These are phyloP conservation scores for Xanthostigma xanthostigma DNA, from an alignment of 2,888 invertebrate genomes.

Conservation along the genomic window DNA sequence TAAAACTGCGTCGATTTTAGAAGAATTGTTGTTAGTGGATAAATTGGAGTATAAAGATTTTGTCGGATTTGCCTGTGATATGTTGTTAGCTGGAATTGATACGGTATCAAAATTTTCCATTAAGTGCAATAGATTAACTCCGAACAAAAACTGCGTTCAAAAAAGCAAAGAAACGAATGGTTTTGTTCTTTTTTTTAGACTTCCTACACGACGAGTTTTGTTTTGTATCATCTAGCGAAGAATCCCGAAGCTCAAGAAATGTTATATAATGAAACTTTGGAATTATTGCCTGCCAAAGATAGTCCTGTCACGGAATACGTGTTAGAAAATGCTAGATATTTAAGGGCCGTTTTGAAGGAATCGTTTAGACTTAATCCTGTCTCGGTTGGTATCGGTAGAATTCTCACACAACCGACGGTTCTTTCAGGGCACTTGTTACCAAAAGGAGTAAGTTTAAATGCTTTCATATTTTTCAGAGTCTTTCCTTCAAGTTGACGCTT, in stretches of 20 bases:
- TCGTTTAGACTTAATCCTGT: slow-evolving; percentile 68
- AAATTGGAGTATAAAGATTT: slow-evolving; percentile 62
- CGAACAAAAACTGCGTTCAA: background rate
- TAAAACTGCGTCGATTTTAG: slow-evolving; percentile 13
- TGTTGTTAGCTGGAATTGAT: slow-evolving; percentile 73
- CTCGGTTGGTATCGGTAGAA: slow-evolving; percentile 66
- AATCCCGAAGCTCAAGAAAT: slow-evolving; percentile 52
- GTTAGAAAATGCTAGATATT: slow-evolving; percentile 48
- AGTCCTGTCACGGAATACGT: slow-evolving; percentile 40
- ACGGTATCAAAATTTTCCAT: slow-evolving; percentile 39
- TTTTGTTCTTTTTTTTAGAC: slow-evolving; percentile 37
- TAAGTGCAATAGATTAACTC: background rate
- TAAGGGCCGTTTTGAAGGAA: slow-evolving; percentile 74
- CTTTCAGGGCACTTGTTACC: slow-evolving; percentile 63
- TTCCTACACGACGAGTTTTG: slow-evolving; percentile 60
- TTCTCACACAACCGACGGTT: slow-evolving; percentile 50
- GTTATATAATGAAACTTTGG: slow-evolving; percentile 44
- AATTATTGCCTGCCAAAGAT: slow-evolving; percentile 36
- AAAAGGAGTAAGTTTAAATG: slow-evolving; percentile 45
- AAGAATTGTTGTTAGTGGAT: slow-evolving; percentile 50
- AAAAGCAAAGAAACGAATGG: background rate
- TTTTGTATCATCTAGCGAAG: slow-evolving; percentile 62
- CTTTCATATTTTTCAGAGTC: too few species aligned
- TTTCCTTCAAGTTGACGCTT: too few species aligned
- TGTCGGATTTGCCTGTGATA: slow-evolving; percentile 70